These are phyloP conservation scores for Ericerus pela DNA, from an alignment of 1,140 invertebrate species.

Conservation along the genomic window DNA sequence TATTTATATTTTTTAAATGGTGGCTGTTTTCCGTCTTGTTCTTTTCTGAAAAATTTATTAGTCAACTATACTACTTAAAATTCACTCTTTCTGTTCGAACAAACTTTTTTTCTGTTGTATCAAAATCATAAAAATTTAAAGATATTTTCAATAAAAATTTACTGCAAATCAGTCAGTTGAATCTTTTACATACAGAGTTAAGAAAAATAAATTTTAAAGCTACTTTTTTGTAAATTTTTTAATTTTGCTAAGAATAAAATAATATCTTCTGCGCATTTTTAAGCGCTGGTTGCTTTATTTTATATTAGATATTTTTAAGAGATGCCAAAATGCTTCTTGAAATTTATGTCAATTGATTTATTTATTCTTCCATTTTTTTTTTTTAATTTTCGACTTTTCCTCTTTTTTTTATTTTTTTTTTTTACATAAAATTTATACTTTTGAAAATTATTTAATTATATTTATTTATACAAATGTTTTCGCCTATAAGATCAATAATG, in stretches of 20 bases:
- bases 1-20: background rate
- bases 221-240: conserved; percentile 6
- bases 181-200: conserved; percentile 7
- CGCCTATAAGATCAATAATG: background rate
- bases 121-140: too few relatives aligned
- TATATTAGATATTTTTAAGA: background rate
- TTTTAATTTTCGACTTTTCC: too few relatives aligned
- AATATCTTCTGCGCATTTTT: background rate
- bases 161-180: too few relatives aligned
- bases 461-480: background rate
- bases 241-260: background rate
- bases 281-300: conserved; percentile 1
- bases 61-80: conserved; percentile 3
- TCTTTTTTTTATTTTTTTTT: background rate
- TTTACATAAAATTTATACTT: background rate
- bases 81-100: background rate
- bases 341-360: conserved; percentile 5
- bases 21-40: background rate
- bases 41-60: too few relatives aligned
- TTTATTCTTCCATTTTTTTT: conserved; percentile 4
- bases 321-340: conserved; percentile 3
- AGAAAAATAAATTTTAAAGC: conserved; percentile 6
- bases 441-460: background rate
- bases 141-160: background rate
- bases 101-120: conserved; percentile 9